A percentile compares a stretch with the other conserved stretches of the same genome.
These are phyloP conservation scores for Channa maculata DNA, from an alignment of 2,113 vertebrate genomes.

Conservation along the genomic window DNA sequence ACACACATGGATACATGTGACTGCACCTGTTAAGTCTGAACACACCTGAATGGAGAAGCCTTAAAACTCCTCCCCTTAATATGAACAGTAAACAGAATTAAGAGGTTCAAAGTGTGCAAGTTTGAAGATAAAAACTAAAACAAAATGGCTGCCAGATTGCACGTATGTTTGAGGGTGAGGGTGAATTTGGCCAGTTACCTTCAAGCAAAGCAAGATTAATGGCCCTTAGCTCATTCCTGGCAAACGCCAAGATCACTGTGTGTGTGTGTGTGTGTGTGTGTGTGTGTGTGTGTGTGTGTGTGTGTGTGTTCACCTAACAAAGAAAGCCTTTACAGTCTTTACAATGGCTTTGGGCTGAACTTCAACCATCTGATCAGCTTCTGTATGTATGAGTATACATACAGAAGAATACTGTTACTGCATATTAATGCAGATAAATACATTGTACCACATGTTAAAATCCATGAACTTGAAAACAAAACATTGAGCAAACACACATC, in stretches of 20 bases:
- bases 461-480: background rate
- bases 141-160: background rate
- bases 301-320: constrained; percentile 65
- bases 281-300: constrained; percentile 43
- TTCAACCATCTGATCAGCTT: constrained; percentile 43
- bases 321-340: constrained; percentile 44
- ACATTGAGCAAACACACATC: background rate
- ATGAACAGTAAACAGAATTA: background rate
- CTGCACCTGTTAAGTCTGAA: constrained; percentile 34
- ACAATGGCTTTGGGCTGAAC: constrained; percentile 34
- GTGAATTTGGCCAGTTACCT: constrained; percentile 38
- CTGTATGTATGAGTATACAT: background rate
- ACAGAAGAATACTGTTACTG: too few species aligned
- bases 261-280: constrained; percentile 30
- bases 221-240: constrained; percentile 73
- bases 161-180: constrained; percentile 5
- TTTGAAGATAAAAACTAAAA: constrained; percentile 21
- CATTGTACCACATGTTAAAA: too few species aligned
- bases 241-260: constrained; percentile 36
- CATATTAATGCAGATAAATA: too few species aligned
- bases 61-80: background rate
- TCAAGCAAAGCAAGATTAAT: constrained; percentile 73
- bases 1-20: background rate
- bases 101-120: background rate
- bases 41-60: constrained; percentile 49